Percentiles rank a stretch among this genome's conserved stretches.
Conservation (phyloP, 1,140 invertebrate species). For the Pseudachorutes palmiensis region DNA sequence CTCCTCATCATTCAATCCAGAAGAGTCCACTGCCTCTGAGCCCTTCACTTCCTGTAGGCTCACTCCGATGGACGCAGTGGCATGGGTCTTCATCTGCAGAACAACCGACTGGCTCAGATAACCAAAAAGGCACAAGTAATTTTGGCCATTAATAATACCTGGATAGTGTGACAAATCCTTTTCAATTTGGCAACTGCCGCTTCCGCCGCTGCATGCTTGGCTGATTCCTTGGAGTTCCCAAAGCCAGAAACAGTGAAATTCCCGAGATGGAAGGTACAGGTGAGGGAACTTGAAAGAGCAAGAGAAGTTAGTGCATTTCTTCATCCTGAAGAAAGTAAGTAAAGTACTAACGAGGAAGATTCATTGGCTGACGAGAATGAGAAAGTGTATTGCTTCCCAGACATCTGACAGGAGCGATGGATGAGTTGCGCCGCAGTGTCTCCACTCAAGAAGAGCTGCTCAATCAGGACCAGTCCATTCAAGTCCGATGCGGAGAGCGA, state of each 20-base stretch:
- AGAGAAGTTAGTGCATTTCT: neutral
- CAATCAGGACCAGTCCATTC: constrained; percentile 16
- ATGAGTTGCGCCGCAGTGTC: constrained; percentile 17
- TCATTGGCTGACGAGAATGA: neutral
- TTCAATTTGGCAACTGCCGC: constrained; percentile 43
- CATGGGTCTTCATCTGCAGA: neutral
- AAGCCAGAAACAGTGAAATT: constrained; percentile 40
- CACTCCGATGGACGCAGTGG: neutral
- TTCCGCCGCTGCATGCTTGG: constrained; percentile 45
- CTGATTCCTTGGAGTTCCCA: constrained; percentile 42
- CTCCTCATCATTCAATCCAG: constrained; percentile 16
- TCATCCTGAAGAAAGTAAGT: neutral
- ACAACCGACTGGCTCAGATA: neutral
- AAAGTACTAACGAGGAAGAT: neutral
- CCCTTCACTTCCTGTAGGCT: constrained; percentile 1
- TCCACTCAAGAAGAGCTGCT: constrained; percentile 10
- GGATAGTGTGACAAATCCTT: constrained; percentile 49
- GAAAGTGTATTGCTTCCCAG: constrained; percentile 8
- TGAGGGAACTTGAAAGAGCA: constrained; percentile 11
- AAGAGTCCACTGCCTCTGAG: neutral
- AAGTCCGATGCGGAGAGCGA: neutral
- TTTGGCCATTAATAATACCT: constrained; percentile 40
- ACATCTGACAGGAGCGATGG: constrained; percentile 25
- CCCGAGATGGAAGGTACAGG: constrained; percentile 42
- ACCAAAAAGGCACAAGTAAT: neutral